Base-by-base conservation (phyloP, 2,797 vertebrate genomes). In the Heliangelus exortis region DNA sequence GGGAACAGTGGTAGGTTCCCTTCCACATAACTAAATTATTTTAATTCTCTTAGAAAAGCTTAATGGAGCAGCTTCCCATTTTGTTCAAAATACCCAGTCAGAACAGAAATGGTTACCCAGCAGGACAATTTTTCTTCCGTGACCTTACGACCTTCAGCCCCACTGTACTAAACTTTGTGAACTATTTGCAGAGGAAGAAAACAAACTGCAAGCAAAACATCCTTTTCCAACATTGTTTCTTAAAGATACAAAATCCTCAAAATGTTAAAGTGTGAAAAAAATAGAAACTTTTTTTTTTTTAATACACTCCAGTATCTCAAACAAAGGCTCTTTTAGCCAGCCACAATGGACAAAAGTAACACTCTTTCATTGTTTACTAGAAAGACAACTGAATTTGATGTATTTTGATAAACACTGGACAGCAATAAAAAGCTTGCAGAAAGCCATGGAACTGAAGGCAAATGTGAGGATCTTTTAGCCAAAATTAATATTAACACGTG, bases 391-490 rank as follows among this genome's bases (percentile, higher is more conserved):
- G 43, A 51, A 68, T 55, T 15, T 78, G 47, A 84, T 81, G 19
- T 17, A 34, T 39, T 36, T 36, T 90, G 82, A 77, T 92, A 78
- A 90, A 91, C 47, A 78, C 26, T 81, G 62, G 76, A 16, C 21
- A 66, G 68, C n/a, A 86, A 93, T 62, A 78, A 85, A 92, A 75
- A 84, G 76, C 72, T 86, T 81, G 62, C 79, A 55, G 66, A 66
- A 73, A 91, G 66, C 79, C 51, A 34, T 3, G 31, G 39, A 41
- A 41, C 39, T 41, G 73, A 84, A 92, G 82, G 62, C 69, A 92
- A 91, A 88, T 75, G 10, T 14, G 39, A 94, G 50, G 33, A 13
- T 72, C 25, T 81, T 69, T 72, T 7, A 1, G 80, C 34, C 83
- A 88, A 90, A 93, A 84, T 75, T 31, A 93, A 73, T 25, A 84